These are phyloP conservation scores for Chaetops frenatus DNA, from an alignment of 2,113 vertebrate species.

Conservation along the genomic window DNA sequence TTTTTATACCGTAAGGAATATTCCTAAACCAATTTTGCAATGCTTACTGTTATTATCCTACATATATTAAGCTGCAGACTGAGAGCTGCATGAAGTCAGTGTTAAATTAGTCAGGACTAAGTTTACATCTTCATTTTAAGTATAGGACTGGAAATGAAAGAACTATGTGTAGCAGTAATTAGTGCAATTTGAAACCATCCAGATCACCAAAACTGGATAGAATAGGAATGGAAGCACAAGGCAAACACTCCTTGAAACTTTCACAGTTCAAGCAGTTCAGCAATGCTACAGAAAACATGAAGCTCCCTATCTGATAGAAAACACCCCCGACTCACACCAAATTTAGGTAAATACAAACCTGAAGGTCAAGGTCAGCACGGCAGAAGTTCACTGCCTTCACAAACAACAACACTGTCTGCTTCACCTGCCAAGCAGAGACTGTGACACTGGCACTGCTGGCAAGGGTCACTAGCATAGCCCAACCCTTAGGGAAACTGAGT, in stretches of 20 bases:
- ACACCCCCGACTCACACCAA: neutral
- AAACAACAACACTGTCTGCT: neutral
- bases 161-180: neutral
- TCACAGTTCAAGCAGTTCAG: neutral
- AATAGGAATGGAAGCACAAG: neutral
- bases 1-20: neutral
- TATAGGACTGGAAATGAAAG: neutral
- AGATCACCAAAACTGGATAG: neutral
- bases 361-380: neutral
- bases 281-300: neutral
- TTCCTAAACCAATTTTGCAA: neutral
- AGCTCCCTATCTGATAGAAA: neutral
- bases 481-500: neutral
- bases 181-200: neutral
- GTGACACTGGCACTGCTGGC: neutral
- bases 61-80: neutral
- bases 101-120: neutral
- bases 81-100: neutral
- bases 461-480: neutral
- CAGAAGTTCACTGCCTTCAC: neutral
- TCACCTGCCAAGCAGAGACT: neutral
- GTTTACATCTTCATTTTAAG: neutral
- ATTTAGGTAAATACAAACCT: neutral
- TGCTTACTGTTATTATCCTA: neutral
- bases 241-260: neutral